A percentile compares a stretch with the other conserved stretches of the same genome.
phyloP scores from a whole-genome alignment of 2,797 vertebrate genomes.

The Ispidina picta region DNA sequence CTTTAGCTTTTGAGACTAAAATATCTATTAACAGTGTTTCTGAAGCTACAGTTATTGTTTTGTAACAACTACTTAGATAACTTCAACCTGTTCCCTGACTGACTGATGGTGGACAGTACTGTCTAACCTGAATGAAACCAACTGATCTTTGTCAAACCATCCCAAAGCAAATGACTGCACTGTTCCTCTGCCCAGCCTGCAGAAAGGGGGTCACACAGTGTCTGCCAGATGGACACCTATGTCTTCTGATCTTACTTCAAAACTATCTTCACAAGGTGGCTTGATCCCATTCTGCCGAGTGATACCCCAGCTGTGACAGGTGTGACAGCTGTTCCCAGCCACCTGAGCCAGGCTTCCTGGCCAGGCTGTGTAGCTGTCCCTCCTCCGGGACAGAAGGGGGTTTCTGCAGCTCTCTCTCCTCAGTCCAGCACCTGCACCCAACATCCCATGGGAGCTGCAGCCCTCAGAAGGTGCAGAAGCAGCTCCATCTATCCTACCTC shows the following conservation, averaged over 20 bases:
- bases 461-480: rapidly evolving
- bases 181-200: not conserved
- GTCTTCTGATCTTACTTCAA: not conserved
- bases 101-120: not conserved
- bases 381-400: not conserved
- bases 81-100: not conserved
- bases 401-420: not conserved
- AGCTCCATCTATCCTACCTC: not conserved
- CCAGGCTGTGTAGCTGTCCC: not conserved
- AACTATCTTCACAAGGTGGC: not conserved
- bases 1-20: not conserved
- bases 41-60: not conserved
- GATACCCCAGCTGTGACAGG: no score
- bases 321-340: not conserved
- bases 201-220: not conserved
- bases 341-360: not conserved
- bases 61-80: not conserved
- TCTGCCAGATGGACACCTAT: not conserved
- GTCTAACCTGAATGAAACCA: not conserved
- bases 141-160: not conserved
- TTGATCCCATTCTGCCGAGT: not conserved
- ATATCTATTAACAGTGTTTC: not conserved
- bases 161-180: not conserved
- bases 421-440: rapidly evolving
- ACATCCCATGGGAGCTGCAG: not conserved